Percentiles rank a stretch among this genome's conserved stretches.
phyloP scores from a whole-genome alignment of 2,888 invertebrate species.

The Tachystola acroxantha region DNA sequence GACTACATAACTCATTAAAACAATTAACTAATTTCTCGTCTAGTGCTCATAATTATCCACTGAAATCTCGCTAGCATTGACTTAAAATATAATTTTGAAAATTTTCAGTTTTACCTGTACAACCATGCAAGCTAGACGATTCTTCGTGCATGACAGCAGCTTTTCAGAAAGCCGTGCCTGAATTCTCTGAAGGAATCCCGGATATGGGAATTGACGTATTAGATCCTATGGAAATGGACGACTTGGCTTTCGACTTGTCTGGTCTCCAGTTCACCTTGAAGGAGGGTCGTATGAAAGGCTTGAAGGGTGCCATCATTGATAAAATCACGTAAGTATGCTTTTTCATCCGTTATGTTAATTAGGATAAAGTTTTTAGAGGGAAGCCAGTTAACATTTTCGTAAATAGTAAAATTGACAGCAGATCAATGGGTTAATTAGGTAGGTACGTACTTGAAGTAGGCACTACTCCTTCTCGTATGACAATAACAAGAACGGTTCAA shows the following conservation, averaged over 20 bases:
- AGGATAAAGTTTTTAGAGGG: no score
- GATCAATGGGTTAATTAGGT: no score
- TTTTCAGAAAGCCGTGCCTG: constrained; percentile 31
- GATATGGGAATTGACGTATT: constrained; percentile 31
- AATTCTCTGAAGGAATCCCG: constrained; percentile 33
- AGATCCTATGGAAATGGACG: constrained; percentile 36
- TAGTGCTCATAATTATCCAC: no score
- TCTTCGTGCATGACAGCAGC: constrained; percentile 29
- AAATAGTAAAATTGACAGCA: no score
- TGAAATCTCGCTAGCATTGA: no score
- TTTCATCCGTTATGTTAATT: background rate
- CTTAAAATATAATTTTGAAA: no score
- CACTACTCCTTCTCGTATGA: no score
- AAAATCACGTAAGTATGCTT: constrained; percentile 26
- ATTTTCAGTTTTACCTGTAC: constrained; percentile 34
- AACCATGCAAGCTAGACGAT: constrained; percentile 39
- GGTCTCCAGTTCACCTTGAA: constrained; percentile 36
- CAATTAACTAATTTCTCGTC: no score
- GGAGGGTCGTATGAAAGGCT: constrained; percentile 33
- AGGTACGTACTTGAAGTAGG: no score
- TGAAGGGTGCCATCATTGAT: constrained; percentile 29
- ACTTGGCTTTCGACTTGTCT: constrained; percentile 34
- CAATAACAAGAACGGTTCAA: no score
- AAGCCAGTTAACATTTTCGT: no score
- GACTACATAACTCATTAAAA: no score